Evolutionary conservation across 2,888 invertebrate species (phyloP), one percentile per base, ranked within the genome.

Genomic region (Mellilla xanthometata): DNA sequence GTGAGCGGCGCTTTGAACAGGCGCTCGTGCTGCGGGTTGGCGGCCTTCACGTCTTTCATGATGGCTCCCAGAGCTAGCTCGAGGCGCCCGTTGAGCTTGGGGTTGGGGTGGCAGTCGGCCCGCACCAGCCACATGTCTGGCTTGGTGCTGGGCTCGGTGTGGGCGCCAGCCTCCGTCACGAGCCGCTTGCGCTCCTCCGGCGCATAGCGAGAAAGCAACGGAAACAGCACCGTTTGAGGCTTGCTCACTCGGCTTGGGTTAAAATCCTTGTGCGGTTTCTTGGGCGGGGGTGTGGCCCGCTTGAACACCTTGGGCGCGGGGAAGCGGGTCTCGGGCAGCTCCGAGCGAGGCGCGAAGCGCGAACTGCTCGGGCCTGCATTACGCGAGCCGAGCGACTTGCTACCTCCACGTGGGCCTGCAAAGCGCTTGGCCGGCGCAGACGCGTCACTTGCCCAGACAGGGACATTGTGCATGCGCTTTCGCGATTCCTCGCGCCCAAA

Each of bases 51-150:
- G 15, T 77, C 65, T 62, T 81, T 83, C 41, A 84, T 48, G 28
- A 88, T 68, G 26, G 31, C 42, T 39, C 87, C 86, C 36, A 88
- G 55, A 11, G 78, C 79, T 40, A 84, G 56, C 64, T 85, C 86
- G 43, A 88, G 53, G n/a, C 86, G 77, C 24, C 86, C 84, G 13
- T 52, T 64, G 53, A 81, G 6, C 23, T 23, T 47, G 54, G 73
- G 72, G 27, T 57, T 58, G 24, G 68, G 79, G 41, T 54, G 57
- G 15, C 53, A 47, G 56, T 76, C 68, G 56, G 31, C 55, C 59
- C 45, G 76, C 55, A 49, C 72, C 48, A 23, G 2, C 27, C 43
- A 29, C 29, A 58, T 51, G 3, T 49, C 49, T 3, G 19, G 10
- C 28, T 3, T 28, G 12, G 10, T 6, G 31, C 8, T 62, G 66